phyloP scores from a whole-genome alignment of 2,888 invertebrate species.

The Drosophila monieri region DNA sequence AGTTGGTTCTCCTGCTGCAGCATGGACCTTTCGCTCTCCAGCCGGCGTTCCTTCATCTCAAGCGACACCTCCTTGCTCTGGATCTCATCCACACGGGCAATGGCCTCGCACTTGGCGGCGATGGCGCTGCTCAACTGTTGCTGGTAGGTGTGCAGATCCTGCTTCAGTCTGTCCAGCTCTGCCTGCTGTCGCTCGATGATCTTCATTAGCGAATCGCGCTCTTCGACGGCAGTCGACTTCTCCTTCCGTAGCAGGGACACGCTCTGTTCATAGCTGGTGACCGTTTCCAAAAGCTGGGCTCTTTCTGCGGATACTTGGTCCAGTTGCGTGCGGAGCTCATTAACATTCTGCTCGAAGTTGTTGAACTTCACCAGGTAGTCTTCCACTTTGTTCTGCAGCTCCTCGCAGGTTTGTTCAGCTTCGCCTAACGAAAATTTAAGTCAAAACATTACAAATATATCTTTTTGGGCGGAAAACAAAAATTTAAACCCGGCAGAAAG shows the following conservation, averaged over 20 bases:
- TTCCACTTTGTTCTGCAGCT: constrained; percentile 87
- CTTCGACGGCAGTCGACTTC: constrained; percentile 89
- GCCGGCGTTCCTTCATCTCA: constrained; percentile 92
- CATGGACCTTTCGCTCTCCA: constrained; percentile 92
- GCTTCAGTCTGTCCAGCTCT: constrained; percentile 89
- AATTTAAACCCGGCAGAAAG: constrained; percentile 15
- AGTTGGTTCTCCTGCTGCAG: constrained; percentile 91
- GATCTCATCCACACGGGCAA: constrained; percentile 91
- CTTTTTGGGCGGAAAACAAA: neutral
- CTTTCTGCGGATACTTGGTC: constrained; percentile 87
- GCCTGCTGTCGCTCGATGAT: constrained; percentile 89
- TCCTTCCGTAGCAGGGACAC: constrained; percentile 88
- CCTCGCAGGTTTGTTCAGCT: constrained; percentile 82
- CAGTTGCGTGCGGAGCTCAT: constrained; percentile 88
- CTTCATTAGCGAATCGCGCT: constrained; percentile 89
- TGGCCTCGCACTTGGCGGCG: constrained; percentile 92
- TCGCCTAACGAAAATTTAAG: constrained; percentile 59
- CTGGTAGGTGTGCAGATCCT: constrained; percentile 88
- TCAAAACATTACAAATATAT: neutral
- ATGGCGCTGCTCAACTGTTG: constrained; percentile 90
- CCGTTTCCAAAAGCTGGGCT: constrained; percentile 87
- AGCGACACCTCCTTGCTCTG: constrained; percentile 91
- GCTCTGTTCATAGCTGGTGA: constrained; percentile 88
- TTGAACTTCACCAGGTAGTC: constrained; percentile 87
- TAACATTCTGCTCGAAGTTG: constrained; percentile 86